Evolutionary conservation across 2,113 vertebrate genomes (phyloP).

Genomic region (Origma solitaria): DNA sequence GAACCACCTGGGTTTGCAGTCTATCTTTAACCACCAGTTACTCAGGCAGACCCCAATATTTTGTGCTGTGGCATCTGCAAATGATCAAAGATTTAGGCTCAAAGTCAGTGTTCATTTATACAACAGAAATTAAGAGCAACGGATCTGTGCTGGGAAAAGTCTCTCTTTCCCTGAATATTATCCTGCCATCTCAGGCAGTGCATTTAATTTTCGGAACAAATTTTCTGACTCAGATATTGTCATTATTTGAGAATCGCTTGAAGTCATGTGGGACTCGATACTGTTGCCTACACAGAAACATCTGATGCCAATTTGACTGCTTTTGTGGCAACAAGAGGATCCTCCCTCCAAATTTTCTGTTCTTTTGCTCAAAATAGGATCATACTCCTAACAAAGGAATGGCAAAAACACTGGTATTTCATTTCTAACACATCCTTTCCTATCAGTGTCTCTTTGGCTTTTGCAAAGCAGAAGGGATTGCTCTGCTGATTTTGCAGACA

Average conservation of each 20-base stretch:
- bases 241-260: neutral
- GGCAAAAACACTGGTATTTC: neutral
- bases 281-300: neutral
- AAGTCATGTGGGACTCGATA: rapidly evolving
- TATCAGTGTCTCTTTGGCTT: neutral
- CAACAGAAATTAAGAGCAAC: neutral
- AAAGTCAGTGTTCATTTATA: neutral
- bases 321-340: neutral
- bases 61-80: neutral
- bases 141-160: neutral
- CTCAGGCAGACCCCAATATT: neutral
- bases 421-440: neutral
- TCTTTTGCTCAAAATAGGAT: neutral
- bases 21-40: neutral
- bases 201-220: neutral
- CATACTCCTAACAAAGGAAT: neutral
- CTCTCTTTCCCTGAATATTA: neutral
- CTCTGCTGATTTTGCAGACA: neutral
- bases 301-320: neutral
- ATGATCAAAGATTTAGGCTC: neutral
- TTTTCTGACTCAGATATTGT: neutral
- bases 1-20: neutral
- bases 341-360: neutral
- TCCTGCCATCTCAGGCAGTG: neutral
- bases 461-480: neutral